Conservation (phyloP, 2,888 invertebrate genomes). For the Aspidiotus destructor region DNA sequence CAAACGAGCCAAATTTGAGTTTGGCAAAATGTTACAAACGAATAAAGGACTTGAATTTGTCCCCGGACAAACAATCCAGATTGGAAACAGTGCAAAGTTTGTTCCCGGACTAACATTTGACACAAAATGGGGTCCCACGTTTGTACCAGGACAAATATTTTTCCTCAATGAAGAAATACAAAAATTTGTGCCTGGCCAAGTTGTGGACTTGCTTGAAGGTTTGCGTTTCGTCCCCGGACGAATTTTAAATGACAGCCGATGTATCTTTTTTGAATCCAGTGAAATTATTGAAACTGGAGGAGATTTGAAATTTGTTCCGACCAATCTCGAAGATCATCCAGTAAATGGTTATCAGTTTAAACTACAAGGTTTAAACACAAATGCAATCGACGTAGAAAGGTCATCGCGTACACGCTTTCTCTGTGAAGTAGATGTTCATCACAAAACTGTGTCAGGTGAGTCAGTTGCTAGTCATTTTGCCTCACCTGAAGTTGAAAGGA, state of each 20-base stretch:
- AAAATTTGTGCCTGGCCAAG: conserved; percentile 56
- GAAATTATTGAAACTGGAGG: conserved; percentile 47
- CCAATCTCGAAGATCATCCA: conserved; percentile 56
- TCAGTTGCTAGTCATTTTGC: no score
- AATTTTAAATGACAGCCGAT: conserved; percentile 45
- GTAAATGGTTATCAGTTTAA: conserved; percentile 59
- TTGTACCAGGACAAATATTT: conserved; percentile 69
- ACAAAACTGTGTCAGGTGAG: no score
- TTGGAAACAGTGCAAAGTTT: conserved; percentile 60
- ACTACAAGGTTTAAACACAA: conserved; percentile 56
- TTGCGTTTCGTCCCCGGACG: conserved; percentile 52
- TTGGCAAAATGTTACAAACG: conserved; percentile 65
- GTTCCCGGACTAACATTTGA: conserved; percentile 68
- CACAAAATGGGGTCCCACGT: conserved; percentile 63
- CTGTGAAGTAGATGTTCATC: no score
- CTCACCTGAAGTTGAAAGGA: no score
- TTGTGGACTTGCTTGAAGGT: conserved; percentile 59
- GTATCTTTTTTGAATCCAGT: conserved; percentile 46
- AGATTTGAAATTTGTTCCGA: conserved; percentile 56
- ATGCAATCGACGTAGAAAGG: conserved; percentile 44
- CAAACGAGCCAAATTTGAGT: conserved; percentile 62
- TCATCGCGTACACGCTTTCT: no score
- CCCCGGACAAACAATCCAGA: conserved; percentile 63
- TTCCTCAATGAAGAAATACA: conserved; percentile 52
- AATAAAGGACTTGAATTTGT: conserved; percentile 55